Evolutionary conservation across 2,113 vertebrate genomes (phyloP), one percentile per base, ranked within the genome.

Genomic region (Microcebus murinus): DNA sequence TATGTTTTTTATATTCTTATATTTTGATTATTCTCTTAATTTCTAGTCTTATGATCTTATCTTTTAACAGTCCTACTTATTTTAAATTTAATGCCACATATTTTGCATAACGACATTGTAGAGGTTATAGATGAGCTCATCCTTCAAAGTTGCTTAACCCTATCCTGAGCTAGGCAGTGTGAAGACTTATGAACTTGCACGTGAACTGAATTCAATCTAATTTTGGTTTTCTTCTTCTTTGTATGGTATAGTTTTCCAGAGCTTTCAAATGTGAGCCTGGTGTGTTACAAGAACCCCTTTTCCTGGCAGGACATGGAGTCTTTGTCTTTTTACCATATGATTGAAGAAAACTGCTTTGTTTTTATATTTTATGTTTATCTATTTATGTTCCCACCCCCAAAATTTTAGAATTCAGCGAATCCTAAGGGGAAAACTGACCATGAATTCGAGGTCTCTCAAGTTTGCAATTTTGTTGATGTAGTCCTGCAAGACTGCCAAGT

Each of bases 331-430:
- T 90, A 74, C 4, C 52, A 57, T 48, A 57, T 59, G 36, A 86
- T 0, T 85, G 25, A 85, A 92, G 57, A 84, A 94, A 57, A 52
- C 11, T 70, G 5, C 18, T 67, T 36, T 85, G 7, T 4, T 71
- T 81, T 91, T 80, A 42, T 80, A 31, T 59, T 55, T 90, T 84
- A 61, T 87, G 31, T 12, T 61, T 90, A 90, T 68, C 25, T 84
- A 17, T 55, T 91, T 89, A 92, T 90, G 27, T 39, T 79, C 25
- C 23, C 86, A 65, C 3, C 84, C 31, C 18, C 59, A 39, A 94
- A 70, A 70, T 89, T 88, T 93, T 15, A 95, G 29, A 89, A 87
- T 89, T 95, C 65, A 76, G 34, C 52, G 48, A 63, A 52, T 68
- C 71, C 70, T 74, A 79, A 76, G 68, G 15, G n/a, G 12, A 84